A percentile compares a stretch with the other conserved stretches of the same genome.
These are phyloP conservation scores for Galbula dea DNA, from an alignment of 2,113 vertebrate genomes.

Conservation along the genomic window DNA sequence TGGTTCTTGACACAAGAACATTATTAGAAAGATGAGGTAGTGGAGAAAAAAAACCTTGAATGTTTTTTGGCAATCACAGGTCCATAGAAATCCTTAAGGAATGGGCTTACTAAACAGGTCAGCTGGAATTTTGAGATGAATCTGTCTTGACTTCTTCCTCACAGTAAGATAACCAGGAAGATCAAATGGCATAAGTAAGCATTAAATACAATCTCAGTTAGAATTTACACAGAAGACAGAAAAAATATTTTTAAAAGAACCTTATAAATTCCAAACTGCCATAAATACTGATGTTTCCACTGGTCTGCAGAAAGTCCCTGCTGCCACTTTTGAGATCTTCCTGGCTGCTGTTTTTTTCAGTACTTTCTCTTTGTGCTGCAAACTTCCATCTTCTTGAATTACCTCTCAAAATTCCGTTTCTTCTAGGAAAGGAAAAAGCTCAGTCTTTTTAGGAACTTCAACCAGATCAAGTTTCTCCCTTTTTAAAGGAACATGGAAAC, in stretches of 20 bases:
- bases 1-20: background rate
- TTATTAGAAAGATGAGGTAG: background rate
- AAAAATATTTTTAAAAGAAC: background rate
- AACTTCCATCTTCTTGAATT: background rate
- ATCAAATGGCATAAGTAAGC: background rate
- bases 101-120: background rate
- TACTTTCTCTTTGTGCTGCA: background rate
- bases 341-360: background rate
- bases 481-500: background rate
- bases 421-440: background rate
- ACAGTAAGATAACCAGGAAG: background rate
- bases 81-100: background rate
- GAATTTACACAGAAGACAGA: background rate
- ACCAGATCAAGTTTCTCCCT: background rate
- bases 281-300: background rate
- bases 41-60: background rate
- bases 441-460: background rate
- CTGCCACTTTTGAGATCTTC: background rate
- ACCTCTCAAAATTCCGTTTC: background rate
- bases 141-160: background rate
- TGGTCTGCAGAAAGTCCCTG: background rate
- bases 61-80: background rate
- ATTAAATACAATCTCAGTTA: background rate
- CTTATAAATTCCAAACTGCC: background rate
- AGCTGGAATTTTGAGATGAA: background rate